These are phyloP conservation scores for Adoxophyes honmai DNA, from an alignment of 1,140 invertebrate species.

Conservation along the genomic window DNA sequence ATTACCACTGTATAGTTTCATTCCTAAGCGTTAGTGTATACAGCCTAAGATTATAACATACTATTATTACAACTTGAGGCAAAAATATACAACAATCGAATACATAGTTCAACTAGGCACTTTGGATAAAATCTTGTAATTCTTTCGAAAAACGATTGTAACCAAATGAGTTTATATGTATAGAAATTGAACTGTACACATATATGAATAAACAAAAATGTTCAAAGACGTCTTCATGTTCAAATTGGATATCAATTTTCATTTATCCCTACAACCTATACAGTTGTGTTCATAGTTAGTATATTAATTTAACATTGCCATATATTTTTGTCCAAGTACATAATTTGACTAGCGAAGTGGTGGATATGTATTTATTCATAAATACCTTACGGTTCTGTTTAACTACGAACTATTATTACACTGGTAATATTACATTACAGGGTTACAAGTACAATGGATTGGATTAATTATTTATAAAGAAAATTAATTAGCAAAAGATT, in stretches of 20 bases:
- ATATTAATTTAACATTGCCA: neutral
- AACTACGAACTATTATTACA: slow-evolving; percentile 39
- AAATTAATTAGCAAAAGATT: slow-evolving; percentile 3
- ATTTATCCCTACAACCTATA: no score
- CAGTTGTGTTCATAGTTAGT: no score
- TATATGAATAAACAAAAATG: no score
- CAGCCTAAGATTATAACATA: slow-evolving; percentile 36
- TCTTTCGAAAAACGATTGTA: no score
- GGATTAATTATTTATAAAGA: slow-evolving; percentile 5
- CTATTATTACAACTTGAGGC: slow-evolving; percentile 16
- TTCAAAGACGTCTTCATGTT: no score
- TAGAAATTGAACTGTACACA: no score
- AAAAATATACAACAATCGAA: slow-evolving; percentile 2
- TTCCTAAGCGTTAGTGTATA: slow-evolving; percentile 24
- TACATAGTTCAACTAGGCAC: no score
- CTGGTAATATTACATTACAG: slow-evolving; percentile 33
- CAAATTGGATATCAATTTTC: no score
- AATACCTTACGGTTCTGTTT: slow-evolving; percentile 37
- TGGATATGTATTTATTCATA: slow-evolving; percentile 54
- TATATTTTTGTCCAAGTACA: slow-evolving; percentile 7
- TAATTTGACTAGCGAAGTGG: slow-evolving; percentile 52
- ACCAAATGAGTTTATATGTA: no score
- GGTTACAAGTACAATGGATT: slow-evolving; percentile 11
- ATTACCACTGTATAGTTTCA: slow-evolving; percentile 3
- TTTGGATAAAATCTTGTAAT: no score